These are phyloP conservation scores for Escarpia spicata DNA, from an alignment of 2,888 invertebrate genomes.

Conservation along the genomic window DNA sequence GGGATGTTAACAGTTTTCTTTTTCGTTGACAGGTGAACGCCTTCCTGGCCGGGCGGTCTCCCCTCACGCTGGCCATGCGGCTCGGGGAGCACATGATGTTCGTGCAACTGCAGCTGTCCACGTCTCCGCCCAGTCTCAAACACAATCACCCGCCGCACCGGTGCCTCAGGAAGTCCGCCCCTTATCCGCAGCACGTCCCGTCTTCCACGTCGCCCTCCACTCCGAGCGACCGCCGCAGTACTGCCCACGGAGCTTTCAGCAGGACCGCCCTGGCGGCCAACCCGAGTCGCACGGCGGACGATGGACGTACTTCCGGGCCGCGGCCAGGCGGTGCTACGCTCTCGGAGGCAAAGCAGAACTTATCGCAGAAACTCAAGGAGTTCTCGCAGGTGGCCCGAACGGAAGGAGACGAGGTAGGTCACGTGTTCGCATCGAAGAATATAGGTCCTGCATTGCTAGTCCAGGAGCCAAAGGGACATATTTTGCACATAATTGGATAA, in stretches of 20 bases:
- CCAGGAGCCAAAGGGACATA: too few relatives aligned
- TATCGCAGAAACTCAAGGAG: conserved; percentile 81
- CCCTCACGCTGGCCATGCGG: conserved; percentile 92
- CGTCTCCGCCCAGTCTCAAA: conserved; percentile 59
- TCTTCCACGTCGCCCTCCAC: conserved; percentile 19
- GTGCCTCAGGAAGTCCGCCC: conserved; percentile 33
- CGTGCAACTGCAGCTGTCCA: conserved; percentile 92
- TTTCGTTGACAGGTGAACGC: conserved; percentile 79
- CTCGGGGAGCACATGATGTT: conserved; percentile 98
- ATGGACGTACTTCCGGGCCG: not conserved
- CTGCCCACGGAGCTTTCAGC: not conserved
- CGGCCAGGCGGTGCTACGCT: conserved; percentile 72
- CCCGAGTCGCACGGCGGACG: not conserved
- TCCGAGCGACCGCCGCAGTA: not conserved
- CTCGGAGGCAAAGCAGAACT: conserved; percentile 88
- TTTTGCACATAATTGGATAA: too few relatives aligned
- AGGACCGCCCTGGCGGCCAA: conserved; percentile 13
- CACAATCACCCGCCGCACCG: conserved; percentile 42
- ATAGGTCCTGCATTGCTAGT: too few relatives aligned
- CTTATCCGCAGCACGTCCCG: conserved; percentile 24
- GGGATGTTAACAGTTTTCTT: conserved; percentile 5
- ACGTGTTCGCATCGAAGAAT: not conserved
- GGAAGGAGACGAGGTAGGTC: not conserved
- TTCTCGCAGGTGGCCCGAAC: conserved; percentile 55
- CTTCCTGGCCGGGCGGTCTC: conserved; percentile 93